These are phyloP conservation scores for Cichlasoma orientale DNA, from an alignment of 2,797 vertebrate genomes.

Conservation along the genomic window DNA sequence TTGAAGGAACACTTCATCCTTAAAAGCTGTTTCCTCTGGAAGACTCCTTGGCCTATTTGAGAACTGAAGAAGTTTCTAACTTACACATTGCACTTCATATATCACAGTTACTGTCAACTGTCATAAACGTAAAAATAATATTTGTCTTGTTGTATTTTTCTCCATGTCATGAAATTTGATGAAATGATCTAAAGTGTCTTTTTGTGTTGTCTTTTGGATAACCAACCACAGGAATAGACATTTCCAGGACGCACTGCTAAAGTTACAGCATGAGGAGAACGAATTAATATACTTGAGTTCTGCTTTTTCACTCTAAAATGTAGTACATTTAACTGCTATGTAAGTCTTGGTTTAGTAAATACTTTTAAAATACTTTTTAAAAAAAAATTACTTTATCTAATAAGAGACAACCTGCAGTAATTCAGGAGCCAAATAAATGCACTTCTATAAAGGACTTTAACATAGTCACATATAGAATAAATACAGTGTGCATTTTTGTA, in stretches of 20 bases:
- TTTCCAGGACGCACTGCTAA: slow-evolving; percentile 62
- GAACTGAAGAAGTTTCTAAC: slow-evolving; percentile 50
- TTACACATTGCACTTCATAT: slow-evolving; percentile 64
- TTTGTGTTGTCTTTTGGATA: slow-evolving; percentile 59
- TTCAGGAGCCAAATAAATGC: neutral
- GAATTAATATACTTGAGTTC: slow-evolving; percentile 55
- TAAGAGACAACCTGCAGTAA: neutral
- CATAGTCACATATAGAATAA: too few relatives aligned
- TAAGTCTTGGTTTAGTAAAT: slow-evolving; percentile 15
- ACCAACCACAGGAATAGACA: slow-evolving; percentile 57
- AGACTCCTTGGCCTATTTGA: slow-evolving; percentile 53
- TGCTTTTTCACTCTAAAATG: slow-evolving; percentile 64
- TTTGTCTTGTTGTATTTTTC: slow-evolving; percentile 71
- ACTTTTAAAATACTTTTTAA: neutral
- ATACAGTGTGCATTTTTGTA: neutral
- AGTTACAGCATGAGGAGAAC: slow-evolving; percentile 70
- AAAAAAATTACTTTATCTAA: neutral
- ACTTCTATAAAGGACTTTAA: neutral
- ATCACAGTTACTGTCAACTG: slow-evolving; percentile 70
- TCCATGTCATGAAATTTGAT: slow-evolving; percentile 66
- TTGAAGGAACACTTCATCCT: slow-evolving; percentile 60
- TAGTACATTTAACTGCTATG: slow-evolving; percentile 30
- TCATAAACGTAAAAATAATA: slow-evolving; percentile 71
- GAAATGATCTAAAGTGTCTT: slow-evolving; percentile 64
- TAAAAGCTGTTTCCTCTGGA: slow-evolving; percentile 60